Base-by-base conservation (phyloP, 2,888 invertebrate species). In the Folsomia candida region DNA sequence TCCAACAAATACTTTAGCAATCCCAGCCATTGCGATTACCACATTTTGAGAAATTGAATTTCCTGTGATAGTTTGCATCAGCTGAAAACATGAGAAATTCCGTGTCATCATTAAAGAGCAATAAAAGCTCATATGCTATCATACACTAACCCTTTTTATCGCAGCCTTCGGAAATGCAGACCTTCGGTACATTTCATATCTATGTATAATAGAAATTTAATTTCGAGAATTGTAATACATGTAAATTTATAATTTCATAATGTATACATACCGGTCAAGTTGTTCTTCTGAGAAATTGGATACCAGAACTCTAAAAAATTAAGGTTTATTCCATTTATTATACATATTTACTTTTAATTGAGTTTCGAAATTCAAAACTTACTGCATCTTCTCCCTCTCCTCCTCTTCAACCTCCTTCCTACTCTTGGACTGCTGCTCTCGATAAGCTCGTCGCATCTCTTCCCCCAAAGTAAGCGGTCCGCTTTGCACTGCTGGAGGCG, bases 271-370 rank as follows among this genome's bases (percentile, higher is more conserved):
- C 78, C 98, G 88, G 83, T 98, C 94, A 67, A 99, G 84, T 83
- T 99, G 99, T 80, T 97, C 97, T 84, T 97, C 97, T 0, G 97
- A 95, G 81, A 99, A 99, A 84, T 99, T 98, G 0, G 98, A 98
- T 0, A 99, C 97, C 65, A 99, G 85, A 47, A 99, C 95, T 84
- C 95, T 95, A 82, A 71, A 86, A 86, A 73, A 70, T 73, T n/a
- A n/a, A n/a, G n/a, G n/a, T n/a, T n/a, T 26, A 60, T 60, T 60
- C 9, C 68, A 71, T 2, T 54, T 70, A 63, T 62, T 18, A 67
- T 51, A 18, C 51, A 70, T 25, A 25, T 18, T 2, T 29, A 22
- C 1, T 9, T 2, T 9, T 27, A 67, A n/a, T 57, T 37, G 20
- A 25, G 18, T 6, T 20, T 24, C 3, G 25, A 24, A 60, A 60